These are phyloP conservation scores for Bubo scandiacus DNA, from an alignment of 2,113 vertebrate genomes.

Conservation along the genomic window DNA sequence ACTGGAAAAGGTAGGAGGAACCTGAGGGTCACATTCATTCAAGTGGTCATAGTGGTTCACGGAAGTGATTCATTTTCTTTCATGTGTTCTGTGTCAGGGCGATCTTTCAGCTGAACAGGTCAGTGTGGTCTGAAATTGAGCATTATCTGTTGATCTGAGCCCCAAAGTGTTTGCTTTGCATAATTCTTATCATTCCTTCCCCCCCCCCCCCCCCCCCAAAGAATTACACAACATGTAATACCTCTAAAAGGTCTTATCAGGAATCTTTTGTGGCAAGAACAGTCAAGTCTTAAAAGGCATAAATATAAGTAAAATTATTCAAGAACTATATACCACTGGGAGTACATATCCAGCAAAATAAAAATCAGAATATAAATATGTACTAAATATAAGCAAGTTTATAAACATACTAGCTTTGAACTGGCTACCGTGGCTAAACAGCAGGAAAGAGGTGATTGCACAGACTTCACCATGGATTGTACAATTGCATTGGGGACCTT, in stretches of 20 bases:
- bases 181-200: constrained; percentile 11
- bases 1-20: neutral
- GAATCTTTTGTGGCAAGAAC: neutral
- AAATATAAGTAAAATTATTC: neutral
- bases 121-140: constrained; percentile 27
- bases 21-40: neutral
- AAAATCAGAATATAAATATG: neutral
- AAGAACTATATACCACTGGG: neutral
- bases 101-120: constrained; percentile 30
- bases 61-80: neutral
- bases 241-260: neutral
- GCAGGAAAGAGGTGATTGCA: neutral
- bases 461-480: neutral
- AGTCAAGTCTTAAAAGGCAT: neutral
- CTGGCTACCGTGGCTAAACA: neutral
- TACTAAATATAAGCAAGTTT: neutral
- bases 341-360: neutral
- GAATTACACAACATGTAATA: constrained; percentile 18
- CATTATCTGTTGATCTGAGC: constrained; percentile 33
- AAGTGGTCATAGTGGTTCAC: neutral
- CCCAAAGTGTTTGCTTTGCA: constrained; percentile 39
- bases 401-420: neutral
- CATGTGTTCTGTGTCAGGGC: constrained; percentile 24
- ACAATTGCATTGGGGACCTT: neutral
- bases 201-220: neutral